Percentiles rank a stretch among this genome's conserved stretches.
Conservation (phyloP, 2,113 vertebrate species). For the Martes martes region DNA sequence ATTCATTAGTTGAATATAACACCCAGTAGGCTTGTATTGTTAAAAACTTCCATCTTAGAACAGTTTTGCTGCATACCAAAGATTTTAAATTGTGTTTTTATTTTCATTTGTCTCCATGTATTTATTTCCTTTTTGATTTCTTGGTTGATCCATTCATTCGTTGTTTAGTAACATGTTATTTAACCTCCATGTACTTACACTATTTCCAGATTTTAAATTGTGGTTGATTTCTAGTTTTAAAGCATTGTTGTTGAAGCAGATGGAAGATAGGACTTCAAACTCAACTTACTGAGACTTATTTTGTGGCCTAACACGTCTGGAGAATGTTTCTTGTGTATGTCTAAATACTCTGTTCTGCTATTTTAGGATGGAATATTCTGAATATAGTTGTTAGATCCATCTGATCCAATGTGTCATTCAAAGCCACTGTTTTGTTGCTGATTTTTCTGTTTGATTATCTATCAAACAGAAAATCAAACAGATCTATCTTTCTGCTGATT, state of each 20-base stretch:
- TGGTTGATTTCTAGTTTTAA: not conserved
- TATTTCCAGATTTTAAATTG: not conserved
- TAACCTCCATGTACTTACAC: too few species aligned
- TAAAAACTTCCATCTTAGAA: too few species aligned
- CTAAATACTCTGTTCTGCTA: not conserved
- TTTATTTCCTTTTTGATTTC: too few species aligned
- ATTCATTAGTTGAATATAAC: too few species aligned
- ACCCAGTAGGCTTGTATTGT: too few species aligned
- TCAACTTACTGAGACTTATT: not conserved
- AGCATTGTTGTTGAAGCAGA: not conserved
- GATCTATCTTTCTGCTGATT: not conserved
- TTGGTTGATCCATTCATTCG: too few species aligned
- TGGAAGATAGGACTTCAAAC: not conserved
- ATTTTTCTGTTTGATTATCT: not conserved
- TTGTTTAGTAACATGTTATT: too few species aligned
- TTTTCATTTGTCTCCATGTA: too few species aligned
- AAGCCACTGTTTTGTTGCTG: not conserved
- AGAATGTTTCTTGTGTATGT: not conserved
- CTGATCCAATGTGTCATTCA: not conserved
- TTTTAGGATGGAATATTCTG: not conserved
- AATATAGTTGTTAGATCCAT: not conserved
- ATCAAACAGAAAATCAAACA: too few species aligned
- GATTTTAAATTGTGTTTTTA: too few species aligned
- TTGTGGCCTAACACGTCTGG: not conserved
- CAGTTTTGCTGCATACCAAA: too few species aligned